These are phyloP conservation scores for Athalia cordata DNA, from an alignment of 2,888 invertebrate genomes.

Conservation along the genomic window DNA sequence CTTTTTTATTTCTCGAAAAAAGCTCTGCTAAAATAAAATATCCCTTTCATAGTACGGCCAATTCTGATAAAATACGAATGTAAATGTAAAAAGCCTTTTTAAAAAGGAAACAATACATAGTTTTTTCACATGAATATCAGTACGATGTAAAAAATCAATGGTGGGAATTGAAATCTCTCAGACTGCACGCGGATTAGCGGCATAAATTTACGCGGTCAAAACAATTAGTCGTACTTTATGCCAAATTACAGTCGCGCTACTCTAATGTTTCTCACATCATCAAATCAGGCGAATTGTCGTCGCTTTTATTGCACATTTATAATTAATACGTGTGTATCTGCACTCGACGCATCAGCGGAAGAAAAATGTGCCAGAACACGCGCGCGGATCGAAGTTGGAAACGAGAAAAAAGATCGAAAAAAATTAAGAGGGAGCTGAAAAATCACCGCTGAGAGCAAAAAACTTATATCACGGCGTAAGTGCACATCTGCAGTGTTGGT, in stretches of 20 bases:
- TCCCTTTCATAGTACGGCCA: background rate
- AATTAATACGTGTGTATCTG: background rate
- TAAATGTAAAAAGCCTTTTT: constrained; percentile 14
- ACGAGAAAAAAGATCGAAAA: background rate
- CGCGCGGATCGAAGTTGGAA: no score
- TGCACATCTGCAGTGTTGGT: constrained; percentile 25
- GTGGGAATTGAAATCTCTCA: no score
- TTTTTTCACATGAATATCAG: no score
- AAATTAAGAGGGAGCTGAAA: background rate
- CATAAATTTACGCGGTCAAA: no score
- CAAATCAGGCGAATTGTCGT: background rate
- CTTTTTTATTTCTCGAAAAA: constrained; percentile 6
- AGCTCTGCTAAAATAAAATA: background rate
- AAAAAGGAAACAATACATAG: background rate
- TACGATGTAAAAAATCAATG: no score
- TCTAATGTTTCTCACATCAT: background rate
- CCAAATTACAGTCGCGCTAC: no score
- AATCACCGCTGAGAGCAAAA: background rate
- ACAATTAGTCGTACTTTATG: no score
- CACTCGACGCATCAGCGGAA: constrained; percentile 12
- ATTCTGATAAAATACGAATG: constrained; percentile 12
- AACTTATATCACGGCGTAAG: background rate
- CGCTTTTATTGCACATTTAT: no score
- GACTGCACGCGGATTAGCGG: no score
- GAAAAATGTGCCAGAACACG: background rate